phyloP scores from a whole-genome alignment of 1,140 invertebrate species.

The Littorina saxatilis region DNA sequence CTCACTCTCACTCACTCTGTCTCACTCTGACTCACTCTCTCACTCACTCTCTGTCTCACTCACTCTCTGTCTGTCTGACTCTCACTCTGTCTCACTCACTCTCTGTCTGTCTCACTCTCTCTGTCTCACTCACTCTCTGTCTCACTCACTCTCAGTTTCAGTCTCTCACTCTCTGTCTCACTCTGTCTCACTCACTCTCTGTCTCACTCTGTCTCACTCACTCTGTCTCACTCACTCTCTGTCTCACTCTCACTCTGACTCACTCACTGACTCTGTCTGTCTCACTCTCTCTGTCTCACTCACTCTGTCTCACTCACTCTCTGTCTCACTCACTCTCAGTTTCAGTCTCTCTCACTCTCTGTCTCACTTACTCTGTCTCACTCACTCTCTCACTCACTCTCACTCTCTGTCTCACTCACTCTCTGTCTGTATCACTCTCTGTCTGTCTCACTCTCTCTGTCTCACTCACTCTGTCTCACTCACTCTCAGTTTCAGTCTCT shows the following conservation, averaged over 20 bases:
- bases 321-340: background rate
- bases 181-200: too few species aligned
- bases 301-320: too few species aligned
- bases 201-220: background rate
- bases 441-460: background rate
- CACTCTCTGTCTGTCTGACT: background rate
- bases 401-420: background rate
- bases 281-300: slow-evolving; percentile 6
- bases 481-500: too few species aligned
- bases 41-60: background rate
- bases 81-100: background rate
- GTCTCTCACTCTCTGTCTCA: too few species aligned
- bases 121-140: too few species aligned
- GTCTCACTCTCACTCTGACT: slow-evolving; percentile 27
- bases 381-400: background rate
- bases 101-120: slow-evolving; percentile 34
- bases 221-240: slow-evolving; percentile 14
- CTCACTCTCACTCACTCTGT: background rate
- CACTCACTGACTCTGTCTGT: slow-evolving; percentile 27
- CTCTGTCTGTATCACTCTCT: too few species aligned
- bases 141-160: too few species aligned
- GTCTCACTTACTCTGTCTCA: background rate
- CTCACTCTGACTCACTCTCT: background rate
- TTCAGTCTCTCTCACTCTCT: background rate
- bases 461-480: too few species aligned